A percentile compares a stretch with the other conserved stretches of the same genome.
phyloP scores from a whole-genome alignment of 1,140 invertebrate species.

The Maconellicoccus hirsutus region DNA sequence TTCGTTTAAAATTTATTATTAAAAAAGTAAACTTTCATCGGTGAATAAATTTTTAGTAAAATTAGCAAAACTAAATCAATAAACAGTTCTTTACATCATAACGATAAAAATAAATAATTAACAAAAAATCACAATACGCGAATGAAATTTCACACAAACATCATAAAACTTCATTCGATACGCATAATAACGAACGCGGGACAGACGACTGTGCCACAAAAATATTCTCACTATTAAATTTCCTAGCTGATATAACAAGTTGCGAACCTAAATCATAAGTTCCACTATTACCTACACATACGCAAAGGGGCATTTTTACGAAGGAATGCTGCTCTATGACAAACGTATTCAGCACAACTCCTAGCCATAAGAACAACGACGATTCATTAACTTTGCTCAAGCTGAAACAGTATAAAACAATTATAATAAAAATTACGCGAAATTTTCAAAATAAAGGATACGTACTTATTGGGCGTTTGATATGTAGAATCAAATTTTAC shows the following conservation, averaged over 20 bases:
- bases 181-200: not conserved
- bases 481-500: constrained; percentile 25
- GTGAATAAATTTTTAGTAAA: too few species aligned
- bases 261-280: constrained; percentile 15
- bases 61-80: too few species aligned
- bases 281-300: not conserved
- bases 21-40: too few species aligned
- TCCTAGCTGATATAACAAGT: not conserved
- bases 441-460: not conserved
- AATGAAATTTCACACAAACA: not conserved
- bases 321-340: not conserved
- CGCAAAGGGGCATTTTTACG: not conserved
- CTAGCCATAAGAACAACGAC: not conserved
- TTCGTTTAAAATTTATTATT: too few species aligned
- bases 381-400: not conserved
- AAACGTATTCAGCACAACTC: not conserved
- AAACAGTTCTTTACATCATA: too few species aligned
- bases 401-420: not conserved
- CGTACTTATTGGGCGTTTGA: not conserved
- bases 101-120: not conserved
- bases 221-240: not conserved
- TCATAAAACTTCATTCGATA: constrained; percentile 9
- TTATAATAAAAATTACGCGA: not conserved
- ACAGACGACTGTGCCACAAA: not conserved
- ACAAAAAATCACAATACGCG: not conserved